These are phyloP conservation scores for Diprion similis DNA, from an alignment of 1,140 invertebrate species.

Conservation along the genomic window DNA sequence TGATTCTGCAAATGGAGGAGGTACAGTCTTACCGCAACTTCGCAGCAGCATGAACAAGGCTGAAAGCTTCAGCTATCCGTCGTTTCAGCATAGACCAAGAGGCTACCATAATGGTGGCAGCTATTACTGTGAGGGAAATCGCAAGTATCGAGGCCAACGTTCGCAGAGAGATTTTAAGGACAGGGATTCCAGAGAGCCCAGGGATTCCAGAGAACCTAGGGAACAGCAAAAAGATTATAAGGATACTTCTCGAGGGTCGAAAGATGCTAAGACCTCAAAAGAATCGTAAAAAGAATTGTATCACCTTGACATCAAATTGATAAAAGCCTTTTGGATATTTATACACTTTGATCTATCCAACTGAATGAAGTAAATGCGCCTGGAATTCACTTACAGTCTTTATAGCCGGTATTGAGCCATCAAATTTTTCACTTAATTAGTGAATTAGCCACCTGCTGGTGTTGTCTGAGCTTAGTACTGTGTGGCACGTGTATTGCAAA, in stretches of 20 bases:
- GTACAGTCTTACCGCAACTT: conserved; percentile 51
- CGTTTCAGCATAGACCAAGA: conserved; percentile 42
- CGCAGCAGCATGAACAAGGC: conserved; percentile 44
- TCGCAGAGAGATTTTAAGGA: conserved; percentile 48
- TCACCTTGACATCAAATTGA: neutral
- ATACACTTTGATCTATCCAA: neutral
- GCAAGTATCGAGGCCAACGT: conserved; percentile 50
- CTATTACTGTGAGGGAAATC: conserved; percentile 43
- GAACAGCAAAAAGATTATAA: conserved; percentile 35
- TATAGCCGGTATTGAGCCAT: no score
- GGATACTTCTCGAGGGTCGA: conserved; percentile 38
- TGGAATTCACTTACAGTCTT: conserved; percentile 19
- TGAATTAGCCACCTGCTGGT: no score
- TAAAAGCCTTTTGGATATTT: neutral
- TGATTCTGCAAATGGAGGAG: conserved; percentile 37
- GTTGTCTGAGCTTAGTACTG: no score
- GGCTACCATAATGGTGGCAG: conserved; percentile 46
- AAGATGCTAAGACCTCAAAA: conserved; percentile 36
- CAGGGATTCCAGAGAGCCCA: conserved; percentile 40
- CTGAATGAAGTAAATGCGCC: conserved; percentile 8
- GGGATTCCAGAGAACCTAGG: conserved; percentile 44
- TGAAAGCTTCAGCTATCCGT: conserved; percentile 42
- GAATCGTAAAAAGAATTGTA: conserved; percentile 31
- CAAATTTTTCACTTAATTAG: no score
- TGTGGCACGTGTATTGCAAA: no score